phyloP scores from a whole-genome alignment of 2,113 vertebrate species.

The Monopterus albus region DNA sequence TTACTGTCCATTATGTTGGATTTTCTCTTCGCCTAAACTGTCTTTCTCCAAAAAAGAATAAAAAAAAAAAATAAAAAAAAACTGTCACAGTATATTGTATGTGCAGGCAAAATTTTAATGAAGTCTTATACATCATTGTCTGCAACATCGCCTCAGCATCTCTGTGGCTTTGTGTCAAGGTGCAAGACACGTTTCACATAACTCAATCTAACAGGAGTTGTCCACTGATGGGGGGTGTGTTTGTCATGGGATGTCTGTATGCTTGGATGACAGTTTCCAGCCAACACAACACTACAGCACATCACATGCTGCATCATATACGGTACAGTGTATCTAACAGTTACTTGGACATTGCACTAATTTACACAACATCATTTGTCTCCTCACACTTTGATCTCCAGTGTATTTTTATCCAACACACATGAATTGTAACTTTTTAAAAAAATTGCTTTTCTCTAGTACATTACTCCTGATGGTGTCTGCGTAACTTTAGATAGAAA shows the following conservation, averaged over 20 bases:
- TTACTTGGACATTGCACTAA: not conserved
- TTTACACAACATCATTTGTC: constrained; percentile 7
- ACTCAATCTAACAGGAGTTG: constrained; percentile 38
- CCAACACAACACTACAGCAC: constrained; percentile 16
- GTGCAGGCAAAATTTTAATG: too few relatives aligned
- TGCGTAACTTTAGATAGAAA: not conserved
- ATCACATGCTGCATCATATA: constrained; percentile 2
- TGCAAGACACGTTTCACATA: constrained; percentile 11
- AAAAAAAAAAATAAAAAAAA: too few relatives aligned
- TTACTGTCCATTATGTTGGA: not conserved
- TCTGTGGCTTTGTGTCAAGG: constrained; percentile 10
- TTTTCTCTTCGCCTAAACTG: not conserved
- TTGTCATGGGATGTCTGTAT: constrained; percentile 39
- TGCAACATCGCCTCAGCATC: constrained; percentile 38
- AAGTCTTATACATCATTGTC: constrained; percentile 12
- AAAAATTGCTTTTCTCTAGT: not conserved
- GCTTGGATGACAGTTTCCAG: constrained; percentile 44
- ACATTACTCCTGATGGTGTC: not conserved
- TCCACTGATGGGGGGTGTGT: constrained; percentile 27
- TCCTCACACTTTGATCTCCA: too few relatives aligned
- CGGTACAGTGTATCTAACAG: too few relatives aligned
- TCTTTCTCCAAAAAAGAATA: not conserved
- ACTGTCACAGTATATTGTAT: too few relatives aligned
- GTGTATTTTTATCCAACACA: not conserved
- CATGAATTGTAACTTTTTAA: not conserved